Conservation (phyloP, 2,113 vertebrate genomes). For the Perca flavescens region DNA sequence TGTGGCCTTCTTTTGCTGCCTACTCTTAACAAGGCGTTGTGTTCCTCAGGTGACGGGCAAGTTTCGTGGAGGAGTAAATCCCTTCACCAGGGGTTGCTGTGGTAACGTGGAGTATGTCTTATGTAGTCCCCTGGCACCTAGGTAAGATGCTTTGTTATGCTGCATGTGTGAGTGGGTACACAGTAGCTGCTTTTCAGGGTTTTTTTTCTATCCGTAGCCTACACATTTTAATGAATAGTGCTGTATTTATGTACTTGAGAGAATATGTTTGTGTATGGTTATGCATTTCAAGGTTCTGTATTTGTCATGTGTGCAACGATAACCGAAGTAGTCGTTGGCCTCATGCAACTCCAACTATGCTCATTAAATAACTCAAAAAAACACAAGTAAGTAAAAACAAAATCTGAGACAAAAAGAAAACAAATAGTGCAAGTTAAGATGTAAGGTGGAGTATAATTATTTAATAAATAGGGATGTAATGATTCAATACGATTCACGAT, state of each 20-base stretch:
- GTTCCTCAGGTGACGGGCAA: slow-evolving; percentile 93
- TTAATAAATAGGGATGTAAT: no score
- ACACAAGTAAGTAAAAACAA: no score
- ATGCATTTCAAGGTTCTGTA: not conserved
- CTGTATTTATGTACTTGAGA: not conserved
- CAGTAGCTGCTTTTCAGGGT: not conserved
- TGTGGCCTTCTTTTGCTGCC: slow-evolving; percentile 30
- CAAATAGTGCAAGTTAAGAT: no score
- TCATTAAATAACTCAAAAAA: no score
- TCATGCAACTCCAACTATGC: no score
- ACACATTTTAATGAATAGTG: not conserved
- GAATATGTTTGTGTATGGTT: not conserved
- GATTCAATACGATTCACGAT: no score
- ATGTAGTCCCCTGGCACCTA: slow-evolving; percentile 94
- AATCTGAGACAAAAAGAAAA: no score
- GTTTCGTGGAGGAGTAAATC: slow-evolving; percentile 98
- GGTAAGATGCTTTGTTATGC: slow-evolving; percentile 80
- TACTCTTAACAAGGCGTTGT: slow-evolving; percentile 44
- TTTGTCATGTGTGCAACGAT: no score
- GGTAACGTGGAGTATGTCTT: slow-evolving; percentile 97
- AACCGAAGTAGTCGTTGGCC: no score
- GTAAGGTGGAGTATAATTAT: no score
- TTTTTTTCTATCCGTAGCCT: not conserved
- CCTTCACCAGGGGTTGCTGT: slow-evolving; percentile 96
- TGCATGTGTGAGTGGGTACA: not conserved